A percentile compares a stretch with the other conserved stretches of the same genome.
Conservation (phyloP, 2,113 vertebrate species). For the Petrocephalus zakoni region DNA sequence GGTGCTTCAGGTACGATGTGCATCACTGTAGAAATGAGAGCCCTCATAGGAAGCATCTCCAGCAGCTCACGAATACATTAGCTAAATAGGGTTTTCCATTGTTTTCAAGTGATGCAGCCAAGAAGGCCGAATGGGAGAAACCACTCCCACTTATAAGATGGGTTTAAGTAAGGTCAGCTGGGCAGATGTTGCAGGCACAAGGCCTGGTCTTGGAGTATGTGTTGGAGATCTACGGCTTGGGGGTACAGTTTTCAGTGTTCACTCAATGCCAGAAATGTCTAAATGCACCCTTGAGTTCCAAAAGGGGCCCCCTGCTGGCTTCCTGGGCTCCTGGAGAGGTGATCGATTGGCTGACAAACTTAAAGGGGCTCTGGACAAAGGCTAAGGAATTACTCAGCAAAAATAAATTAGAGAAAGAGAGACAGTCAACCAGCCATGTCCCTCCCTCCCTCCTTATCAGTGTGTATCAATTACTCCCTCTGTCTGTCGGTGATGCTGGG, state of each 20-base stretch:
- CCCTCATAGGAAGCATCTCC: background rate
- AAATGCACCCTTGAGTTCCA: background rate
- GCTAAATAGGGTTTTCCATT: background rate
- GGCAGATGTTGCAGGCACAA: background rate
- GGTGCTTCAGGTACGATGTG: background rate
- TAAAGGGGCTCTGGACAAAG: background rate
- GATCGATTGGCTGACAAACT: background rate
- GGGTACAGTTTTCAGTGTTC: background rate
- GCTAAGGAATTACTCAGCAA: background rate
- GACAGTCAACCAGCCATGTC: background rate
- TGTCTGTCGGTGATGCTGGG: background rate
- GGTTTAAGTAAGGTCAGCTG: background rate
- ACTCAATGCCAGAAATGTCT: background rate
- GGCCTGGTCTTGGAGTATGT: background rate
- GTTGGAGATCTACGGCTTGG: background rate
- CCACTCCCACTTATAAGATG: background rate
- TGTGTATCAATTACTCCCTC: background rate
- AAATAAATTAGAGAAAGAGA: background rate
- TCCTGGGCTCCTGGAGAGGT: no score
- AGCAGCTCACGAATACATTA: background rate
- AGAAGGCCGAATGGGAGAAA: background rate
- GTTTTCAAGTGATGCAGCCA: background rate
- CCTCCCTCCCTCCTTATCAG: background rate
- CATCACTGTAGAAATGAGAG: background rate
- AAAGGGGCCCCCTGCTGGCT: background rate